Conservation (phyloP, 23 tunicate genomes). For the Clavelina lepadiformis region DNA sequence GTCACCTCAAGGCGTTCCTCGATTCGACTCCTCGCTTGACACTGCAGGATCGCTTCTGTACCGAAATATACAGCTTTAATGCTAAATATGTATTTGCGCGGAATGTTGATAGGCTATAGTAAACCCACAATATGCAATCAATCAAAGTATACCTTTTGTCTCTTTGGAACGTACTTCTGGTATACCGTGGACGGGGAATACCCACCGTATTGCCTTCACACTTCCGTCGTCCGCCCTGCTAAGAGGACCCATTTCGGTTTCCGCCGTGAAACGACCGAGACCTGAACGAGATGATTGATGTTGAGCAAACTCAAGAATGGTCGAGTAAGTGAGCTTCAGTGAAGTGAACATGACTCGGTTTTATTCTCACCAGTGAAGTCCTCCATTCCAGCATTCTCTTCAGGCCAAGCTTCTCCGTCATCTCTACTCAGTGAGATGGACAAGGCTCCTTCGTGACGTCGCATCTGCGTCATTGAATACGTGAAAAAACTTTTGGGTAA, state of each 20-base stretch:
- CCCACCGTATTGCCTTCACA: slow-evolving; percentile 60
- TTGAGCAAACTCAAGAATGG: background rate
- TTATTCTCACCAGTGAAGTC: slow-evolving; percentile 55
- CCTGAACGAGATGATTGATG: no score
- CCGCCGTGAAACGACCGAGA: no score
- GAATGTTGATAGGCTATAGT: background rate
- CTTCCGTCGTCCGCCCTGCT: slow-evolving; percentile 42
- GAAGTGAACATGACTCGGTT: background rate
- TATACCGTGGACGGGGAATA: slow-evolving; percentile 88
- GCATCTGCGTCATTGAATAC: slow-evolving; percentile 53
- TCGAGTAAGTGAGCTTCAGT: background rate
- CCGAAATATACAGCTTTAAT: slow-evolving; percentile 1
- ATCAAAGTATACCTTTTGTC: slow-evolving; percentile 32
- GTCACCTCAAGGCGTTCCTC: slow-evolving; percentile 83
- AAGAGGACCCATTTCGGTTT: slow-evolving; percentile 37
- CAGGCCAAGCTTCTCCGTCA: slow-evolving; percentile 76
- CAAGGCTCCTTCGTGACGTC: slow-evolving; percentile 44
- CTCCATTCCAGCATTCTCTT: slow-evolving; percentile 51
- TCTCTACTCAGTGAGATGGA: slow-evolving; percentile 61
- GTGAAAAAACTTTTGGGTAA: background rate
- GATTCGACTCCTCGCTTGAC: slow-evolving; percentile 89
- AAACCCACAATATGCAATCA: background rate
- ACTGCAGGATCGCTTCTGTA: slow-evolving; percentile 70
- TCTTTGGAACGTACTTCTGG: slow-evolving; percentile 64
- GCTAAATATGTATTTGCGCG: background rate